phyloP scores from a whole-genome alignment of 2,113 vertebrate species.

The Channa argus region DNA sequence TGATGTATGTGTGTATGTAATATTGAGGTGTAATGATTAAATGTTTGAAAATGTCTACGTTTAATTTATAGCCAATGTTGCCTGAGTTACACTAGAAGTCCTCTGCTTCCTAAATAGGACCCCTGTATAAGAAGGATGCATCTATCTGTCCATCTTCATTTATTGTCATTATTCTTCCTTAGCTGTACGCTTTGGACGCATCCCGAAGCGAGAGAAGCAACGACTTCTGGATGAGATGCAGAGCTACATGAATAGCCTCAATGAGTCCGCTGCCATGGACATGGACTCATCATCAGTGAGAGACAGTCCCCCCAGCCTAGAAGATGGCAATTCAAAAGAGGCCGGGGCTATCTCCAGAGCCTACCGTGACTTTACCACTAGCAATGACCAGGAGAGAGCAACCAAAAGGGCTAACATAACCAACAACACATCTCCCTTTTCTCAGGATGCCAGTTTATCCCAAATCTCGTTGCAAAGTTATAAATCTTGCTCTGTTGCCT shows the following conservation, averaged over 20 bases:
- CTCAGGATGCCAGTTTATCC: conserved; percentile 72
- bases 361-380: conserved; percentile 82
- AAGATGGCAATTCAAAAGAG: conserved; percentile 79
- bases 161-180: conserved; percentile 34
- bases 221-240: conserved; percentile 87
- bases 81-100: background rate
- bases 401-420: conserved; percentile 64
- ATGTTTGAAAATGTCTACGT: background rate
- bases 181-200: conserved; percentile 88
- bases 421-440: conserved; percentile 60
- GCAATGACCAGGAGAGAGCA: conserved; percentile 64
- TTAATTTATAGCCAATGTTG: background rate
- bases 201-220: conserved; percentile 87
- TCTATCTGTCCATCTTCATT: background rate
- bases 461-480: conserved; percentile 67
- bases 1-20: background rate
- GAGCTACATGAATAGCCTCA: conserved; percentile 87
- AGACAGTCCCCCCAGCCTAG: conserved; percentile 62
- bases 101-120: background rate
- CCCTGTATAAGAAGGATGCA: background rate
- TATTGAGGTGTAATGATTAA: background rate
- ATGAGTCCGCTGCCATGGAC: conserved; percentile 78
- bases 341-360: conserved; percentile 81
- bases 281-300: conserved; percentile 68
- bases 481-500: conserved; percentile 59